Evolutionary conservation across 2,888 invertebrate species (phyloP), one percentile per base, ranked within the genome.

Genomic region (Acrocera orbiculus): DNA sequence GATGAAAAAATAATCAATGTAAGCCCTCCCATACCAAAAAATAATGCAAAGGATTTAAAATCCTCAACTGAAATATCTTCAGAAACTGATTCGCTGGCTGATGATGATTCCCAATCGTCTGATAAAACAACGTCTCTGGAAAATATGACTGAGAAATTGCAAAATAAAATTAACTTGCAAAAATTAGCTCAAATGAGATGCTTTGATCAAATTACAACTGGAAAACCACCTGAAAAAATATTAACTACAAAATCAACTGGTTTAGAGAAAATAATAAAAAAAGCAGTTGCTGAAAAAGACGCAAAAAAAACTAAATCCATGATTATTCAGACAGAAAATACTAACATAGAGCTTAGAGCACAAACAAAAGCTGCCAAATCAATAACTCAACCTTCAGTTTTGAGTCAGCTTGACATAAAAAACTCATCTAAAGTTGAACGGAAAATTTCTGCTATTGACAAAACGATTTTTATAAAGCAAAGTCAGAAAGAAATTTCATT

Each of bases 51-150:
- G 32, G 44, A 16, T 37, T 46, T 11, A 60, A 54, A 49, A 53
- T 59, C 41, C 19, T 52, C 38, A 7, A 53, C 55, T 1, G 59
- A 58, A 16, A 36, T 53, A 9, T 59, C 59, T 1, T 56, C 58
- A 0, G 59, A 59, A 32, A 52, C 54, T 0, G 58, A 59, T 32
- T 59, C 58, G 0, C 56, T 53, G 30, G 47, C 49, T 2, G 60
- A 60, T 31, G 59, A 60, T 39, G 59, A 60, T 34, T 60, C 60
- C 1, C 58, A 58, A 32, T 59, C 58, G 0, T 59, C 59, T 0
- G 57, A 57, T 16, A 56, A 57, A 38, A 48, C 52, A 1, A 50
- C 51, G 1, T 48, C 47, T n/a, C 39, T 52, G 3, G 51, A 52
- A 35, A 54, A 52, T 36, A 50, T 52, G 48, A 47, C 50, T 4